Conservation (phyloP, 2,797 vertebrate genomes). For the Benthosema pterotum region DNA sequence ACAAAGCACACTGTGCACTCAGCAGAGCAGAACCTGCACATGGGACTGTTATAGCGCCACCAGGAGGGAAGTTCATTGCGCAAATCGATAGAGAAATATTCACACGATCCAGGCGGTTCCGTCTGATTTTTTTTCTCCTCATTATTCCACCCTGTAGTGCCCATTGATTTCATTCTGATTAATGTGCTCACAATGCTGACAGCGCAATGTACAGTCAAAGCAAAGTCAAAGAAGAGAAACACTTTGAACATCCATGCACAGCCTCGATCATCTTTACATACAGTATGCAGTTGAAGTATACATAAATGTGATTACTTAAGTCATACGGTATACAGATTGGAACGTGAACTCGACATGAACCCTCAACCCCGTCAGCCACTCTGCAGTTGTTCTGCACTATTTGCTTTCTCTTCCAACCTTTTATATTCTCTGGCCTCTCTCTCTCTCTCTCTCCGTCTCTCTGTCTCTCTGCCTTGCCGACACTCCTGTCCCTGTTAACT, state of each 20-base stretch:
- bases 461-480: background rate
- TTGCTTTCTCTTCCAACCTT: background rate
- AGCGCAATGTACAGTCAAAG: background rate
- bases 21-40: no score
- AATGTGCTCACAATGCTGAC: background rate
- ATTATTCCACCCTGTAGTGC: no score
- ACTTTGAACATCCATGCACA: background rate
- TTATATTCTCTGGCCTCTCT: background rate
- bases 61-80: no score
- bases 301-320: background rate
- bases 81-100: no score
- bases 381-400: background rate
- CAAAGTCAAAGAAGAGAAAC: no score
- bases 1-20: no score
- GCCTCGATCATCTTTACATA: background rate
- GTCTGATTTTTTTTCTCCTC: no score
- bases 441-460: background rate
- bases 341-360: background rate
- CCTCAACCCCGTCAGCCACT: background rate
- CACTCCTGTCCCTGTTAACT: constrained; percentile 3
- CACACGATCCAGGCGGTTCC: no score
- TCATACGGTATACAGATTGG: background rate
- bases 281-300: background rate
- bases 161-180: background rate
- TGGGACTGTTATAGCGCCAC: no score